phyloP scores from a whole-genome alignment of 1,140 invertebrate species.

The Drosophila ogumai region DNA sequence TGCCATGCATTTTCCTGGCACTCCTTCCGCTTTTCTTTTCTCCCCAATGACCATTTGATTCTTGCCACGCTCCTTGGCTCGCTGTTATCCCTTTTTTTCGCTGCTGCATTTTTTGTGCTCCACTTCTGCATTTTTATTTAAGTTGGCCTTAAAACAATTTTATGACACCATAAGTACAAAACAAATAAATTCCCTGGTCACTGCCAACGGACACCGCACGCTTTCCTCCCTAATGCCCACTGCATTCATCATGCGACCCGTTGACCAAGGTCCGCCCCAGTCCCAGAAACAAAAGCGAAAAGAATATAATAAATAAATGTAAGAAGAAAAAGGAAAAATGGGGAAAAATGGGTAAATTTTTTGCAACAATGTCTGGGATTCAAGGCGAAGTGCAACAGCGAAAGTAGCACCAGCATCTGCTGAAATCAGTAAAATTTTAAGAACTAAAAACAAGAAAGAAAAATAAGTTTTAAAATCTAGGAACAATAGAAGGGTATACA shows the following conservation, averaged over 20 bases:
- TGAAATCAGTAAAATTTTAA: constrained; percentile 10
- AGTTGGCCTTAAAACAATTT: constrained; percentile 82
- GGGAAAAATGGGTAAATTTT: constrained; percentile 40
- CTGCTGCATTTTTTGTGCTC: constrained; percentile 42
- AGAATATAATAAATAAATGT: constrained; percentile 72
- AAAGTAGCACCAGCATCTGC: constrained; percentile 33
- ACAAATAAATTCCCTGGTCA: constrained; percentile 76
- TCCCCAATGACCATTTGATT: constrained; percentile 66
- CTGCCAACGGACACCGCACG: constrained; percentile 28
- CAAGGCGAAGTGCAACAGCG: constrained; percentile 53
- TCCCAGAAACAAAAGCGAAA: constrained; percentile 51
- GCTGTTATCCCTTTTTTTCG: constrained; percentile 11
- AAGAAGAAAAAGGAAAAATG: constrained; percentile 3
- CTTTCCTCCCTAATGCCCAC: constrained; percentile 66
- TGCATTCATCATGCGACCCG: constrained; percentile 79
- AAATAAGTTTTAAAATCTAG: background rate
- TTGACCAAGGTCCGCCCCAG: constrained; percentile 45
- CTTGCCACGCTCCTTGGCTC: constrained; percentile 7
- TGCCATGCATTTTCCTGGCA: constrained; percentile 54
- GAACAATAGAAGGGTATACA: background rate
- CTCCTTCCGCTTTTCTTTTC: constrained; percentile 24
- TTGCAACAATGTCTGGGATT: constrained; percentile 48
- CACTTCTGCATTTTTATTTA: constrained; percentile 65
- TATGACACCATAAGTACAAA: constrained; percentile 83
- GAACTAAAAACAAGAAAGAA: background rate